These are phyloP conservation scores for Zaprionus gabonicus DNA, from an alignment of 1,140 invertebrate genomes.

Conservation along the genomic window DNA sequence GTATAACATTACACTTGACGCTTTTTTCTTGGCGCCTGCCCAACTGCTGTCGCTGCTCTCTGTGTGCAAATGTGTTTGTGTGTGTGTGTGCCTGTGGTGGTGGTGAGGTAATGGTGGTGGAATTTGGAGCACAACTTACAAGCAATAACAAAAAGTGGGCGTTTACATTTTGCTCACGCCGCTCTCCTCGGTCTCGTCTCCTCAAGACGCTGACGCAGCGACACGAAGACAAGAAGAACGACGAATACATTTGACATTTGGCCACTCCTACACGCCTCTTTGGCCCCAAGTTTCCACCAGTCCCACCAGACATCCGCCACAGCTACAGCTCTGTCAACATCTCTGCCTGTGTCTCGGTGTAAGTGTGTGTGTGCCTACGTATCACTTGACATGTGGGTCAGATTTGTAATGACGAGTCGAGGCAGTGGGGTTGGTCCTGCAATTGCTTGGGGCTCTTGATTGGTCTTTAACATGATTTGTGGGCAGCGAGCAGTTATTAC, in stretches of 20 bases:
- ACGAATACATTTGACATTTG: slow-evolving; percentile 59
- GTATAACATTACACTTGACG: slow-evolving; percentile 40
- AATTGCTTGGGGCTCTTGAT: slow-evolving; percentile 30
- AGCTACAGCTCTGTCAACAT: slow-evolving; percentile 8
- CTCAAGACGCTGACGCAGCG: slow-evolving; percentile 42
- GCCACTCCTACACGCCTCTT: slow-evolving; percentile 65
- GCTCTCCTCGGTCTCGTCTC: slow-evolving; percentile 53
- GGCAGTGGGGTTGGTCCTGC: slow-evolving; percentile 8
- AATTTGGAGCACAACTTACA: slow-evolving; percentile 35
- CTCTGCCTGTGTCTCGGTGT: slow-evolving; percentile 20
- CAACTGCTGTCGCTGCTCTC: slow-evolving; percentile 23
- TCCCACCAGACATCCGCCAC: background rate
- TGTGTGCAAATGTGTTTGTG: slow-evolving; percentile 14
- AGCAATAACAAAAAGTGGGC: slow-evolving; percentile 62
- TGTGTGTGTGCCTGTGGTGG: slow-evolving; percentile 23
- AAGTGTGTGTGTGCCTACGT: slow-evolving; percentile 15
- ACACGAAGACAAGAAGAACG: slow-evolving; percentile 16
- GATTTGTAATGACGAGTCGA: slow-evolving; percentile 10
- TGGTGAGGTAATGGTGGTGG: slow-evolving; percentile 35
- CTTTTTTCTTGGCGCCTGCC: slow-evolving; percentile 44
- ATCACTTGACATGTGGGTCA: slow-evolving; percentile 72
- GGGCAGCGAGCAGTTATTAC: slow-evolving; percentile 14
- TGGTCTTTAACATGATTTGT: slow-evolving; percentile 31
- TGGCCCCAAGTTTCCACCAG: slow-evolving; percentile 16
- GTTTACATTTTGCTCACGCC: slow-evolving; percentile 56